Percentiles rank a stretch among this genome's conserved stretches.
phyloP scores from a whole-genome alignment of 37 sponge, comb jelly and placozoan genomes.

The Halisarca cf. caerulea region DNA sequence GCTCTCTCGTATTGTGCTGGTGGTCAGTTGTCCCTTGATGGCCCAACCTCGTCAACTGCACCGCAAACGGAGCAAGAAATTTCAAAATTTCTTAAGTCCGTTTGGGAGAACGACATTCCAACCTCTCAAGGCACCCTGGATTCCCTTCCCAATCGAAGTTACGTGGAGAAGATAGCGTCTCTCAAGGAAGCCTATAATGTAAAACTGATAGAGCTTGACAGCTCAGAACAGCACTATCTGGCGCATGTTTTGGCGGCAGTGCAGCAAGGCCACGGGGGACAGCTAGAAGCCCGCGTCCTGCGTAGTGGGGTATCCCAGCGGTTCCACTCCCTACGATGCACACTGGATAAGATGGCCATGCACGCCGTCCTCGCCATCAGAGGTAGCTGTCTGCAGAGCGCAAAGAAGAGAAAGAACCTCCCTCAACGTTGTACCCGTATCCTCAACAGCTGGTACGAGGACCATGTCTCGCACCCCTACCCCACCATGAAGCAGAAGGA shows the following conservation, averaged over 20 bases:
- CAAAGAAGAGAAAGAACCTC: slow-evolving; percentile 15
- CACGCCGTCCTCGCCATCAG: slow-evolving; percentile 25
- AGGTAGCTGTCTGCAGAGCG: slow-evolving; percentile 5
- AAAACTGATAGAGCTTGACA: slow-evolving; percentile 38
- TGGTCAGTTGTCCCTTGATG: background rate
- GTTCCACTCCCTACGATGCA: slow-evolving; percentile 10
- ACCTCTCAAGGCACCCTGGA: background rate
- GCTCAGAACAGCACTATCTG: slow-evolving; percentile 8
- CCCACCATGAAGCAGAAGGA: slow-evolving; percentile 49
- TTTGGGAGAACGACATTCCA: slow-evolving; percentile 22
- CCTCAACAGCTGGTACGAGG: slow-evolving; percentile 41
- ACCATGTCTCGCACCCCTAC: slow-evolving; percentile 47
- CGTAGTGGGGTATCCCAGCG: slow-evolving; percentile 3
- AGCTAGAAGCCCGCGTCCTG: background rate
- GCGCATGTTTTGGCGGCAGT: background rate
- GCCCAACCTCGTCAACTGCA: background rate
- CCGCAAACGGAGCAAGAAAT: slow-evolving; percentile 36
- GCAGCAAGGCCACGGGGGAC: background rate
- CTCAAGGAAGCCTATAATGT: slow-evolving; percentile 24
- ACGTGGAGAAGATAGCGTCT: slow-evolving; percentile 25
- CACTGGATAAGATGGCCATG: slow-evolving; percentile 27
- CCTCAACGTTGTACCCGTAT: slow-evolving; percentile 31
- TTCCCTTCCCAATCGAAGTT: background rate
- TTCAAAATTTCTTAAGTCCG: background rate
- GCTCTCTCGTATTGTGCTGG: background rate